Evolutionary conservation across 1,140 invertebrate species (phyloP).

Genomic region (Drosophila pallidifrons): DNA sequence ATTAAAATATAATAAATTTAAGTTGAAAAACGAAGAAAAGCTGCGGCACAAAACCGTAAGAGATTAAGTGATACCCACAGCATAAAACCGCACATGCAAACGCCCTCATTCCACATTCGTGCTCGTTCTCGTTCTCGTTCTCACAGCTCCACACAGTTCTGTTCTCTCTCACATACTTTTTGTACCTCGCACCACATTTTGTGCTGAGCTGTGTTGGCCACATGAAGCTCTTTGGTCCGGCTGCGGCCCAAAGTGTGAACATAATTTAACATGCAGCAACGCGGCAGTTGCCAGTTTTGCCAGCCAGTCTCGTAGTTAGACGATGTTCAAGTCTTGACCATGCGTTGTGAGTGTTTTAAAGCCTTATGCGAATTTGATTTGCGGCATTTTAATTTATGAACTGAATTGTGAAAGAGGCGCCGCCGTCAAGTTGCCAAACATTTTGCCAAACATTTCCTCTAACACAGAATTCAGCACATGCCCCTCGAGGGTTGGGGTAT

Average conservation of each 20-base stretch:
- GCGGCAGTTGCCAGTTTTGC: conserved; percentile 25
- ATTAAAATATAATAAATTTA: conserved; percentile 84
- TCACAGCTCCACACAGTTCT: not conserved
- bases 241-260: conserved; percentile 71
- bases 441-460: conserved; percentile 72
- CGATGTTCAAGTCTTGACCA: conserved; percentile 30
- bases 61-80: conserved; percentile 80
- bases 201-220: conserved; percentile 6
- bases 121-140: too few species aligned
- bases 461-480: conserved; percentile 46
- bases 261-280: conserved; percentile 79
- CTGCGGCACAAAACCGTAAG: conserved; percentile 66
- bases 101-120: conserved; percentile 14
- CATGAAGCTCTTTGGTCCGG: conserved; percentile 52
- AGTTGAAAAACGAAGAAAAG: conserved; percentile 75
- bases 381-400: conserved; percentile 83
- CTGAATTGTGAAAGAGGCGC: conserved; percentile 58
- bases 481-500: not conserved
- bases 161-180: not conserved
- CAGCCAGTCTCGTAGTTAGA: conserved; percentile 20
- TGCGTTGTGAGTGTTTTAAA: conserved; percentile 65
- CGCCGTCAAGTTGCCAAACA: conserved; percentile 69
- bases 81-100: conserved; percentile 81
- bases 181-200: conserved; percentile 2
- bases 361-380: conserved; percentile 81